Evolutionary conservation across 2,888 invertebrate genomes (phyloP).

Genomic region (Drosophila recens): DNA sequence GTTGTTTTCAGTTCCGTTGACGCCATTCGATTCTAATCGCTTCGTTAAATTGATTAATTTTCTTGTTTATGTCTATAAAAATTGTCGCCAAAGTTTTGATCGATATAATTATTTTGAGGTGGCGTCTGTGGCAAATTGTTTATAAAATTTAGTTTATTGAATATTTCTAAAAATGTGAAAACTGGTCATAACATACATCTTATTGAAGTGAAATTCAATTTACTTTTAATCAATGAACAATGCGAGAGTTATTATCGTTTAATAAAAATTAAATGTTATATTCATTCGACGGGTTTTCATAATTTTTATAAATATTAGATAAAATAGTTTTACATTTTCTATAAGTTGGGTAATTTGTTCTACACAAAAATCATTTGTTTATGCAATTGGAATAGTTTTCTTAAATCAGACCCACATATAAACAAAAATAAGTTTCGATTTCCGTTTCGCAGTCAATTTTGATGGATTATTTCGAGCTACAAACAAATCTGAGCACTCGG

Average conservation of each 20-base stretch:
- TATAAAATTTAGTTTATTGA: neutral
- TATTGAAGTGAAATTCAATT: neutral
- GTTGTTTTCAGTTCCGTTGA: slow-evolving; percentile 42
- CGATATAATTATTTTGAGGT: slow-evolving; percentile 8
- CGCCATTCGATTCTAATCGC: slow-evolving; percentile 62
- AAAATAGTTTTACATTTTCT: neutral
- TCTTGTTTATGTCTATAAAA: slow-evolving; percentile 49
- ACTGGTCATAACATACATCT: neutral
- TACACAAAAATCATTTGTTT: neutral
- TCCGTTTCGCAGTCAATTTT: slow-evolving; percentile 60
- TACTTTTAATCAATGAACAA: neutral
- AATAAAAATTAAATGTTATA: no score
- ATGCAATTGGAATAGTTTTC: neutral
- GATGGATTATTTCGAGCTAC: slow-evolving; percentile 71
- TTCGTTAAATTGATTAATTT: slow-evolving; percentile 71
- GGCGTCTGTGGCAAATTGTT: neutral
- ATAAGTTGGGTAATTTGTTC: no score
- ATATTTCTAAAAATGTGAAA: neutral
- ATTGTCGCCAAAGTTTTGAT: slow-evolving; percentile 33
- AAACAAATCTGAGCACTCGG: slow-evolving; percentile 42
- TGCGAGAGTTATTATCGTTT: no score
- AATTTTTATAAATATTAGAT: neutral
- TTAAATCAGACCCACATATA: neutral
- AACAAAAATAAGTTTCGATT: slow-evolving; percentile 20
- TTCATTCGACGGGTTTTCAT: no score